Percentiles rank a stretch among this genome's conserved stretches.
phyloP scores from a whole-genome alignment of 2,113 vertebrate species.

The Amazona guildingii region DNA sequence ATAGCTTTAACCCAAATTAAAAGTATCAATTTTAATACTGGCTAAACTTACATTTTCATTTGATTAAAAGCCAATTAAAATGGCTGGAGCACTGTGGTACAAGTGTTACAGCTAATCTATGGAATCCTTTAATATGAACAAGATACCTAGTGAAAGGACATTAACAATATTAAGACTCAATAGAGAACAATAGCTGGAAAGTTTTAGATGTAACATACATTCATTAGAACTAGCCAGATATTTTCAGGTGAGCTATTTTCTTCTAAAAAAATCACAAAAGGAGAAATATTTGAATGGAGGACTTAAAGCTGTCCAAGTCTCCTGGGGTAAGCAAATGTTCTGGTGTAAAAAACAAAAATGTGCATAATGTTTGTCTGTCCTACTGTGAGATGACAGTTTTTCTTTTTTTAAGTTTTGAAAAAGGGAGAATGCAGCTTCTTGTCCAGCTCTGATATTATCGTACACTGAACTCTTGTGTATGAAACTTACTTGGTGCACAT shows the following conservation, averaged over 20 bases:
- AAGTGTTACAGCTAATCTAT: neutral
- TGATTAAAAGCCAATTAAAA: neutral
- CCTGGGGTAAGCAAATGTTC: neutral
- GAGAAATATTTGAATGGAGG: neutral
- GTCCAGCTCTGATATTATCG: neutral
- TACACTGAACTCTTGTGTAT: neutral
- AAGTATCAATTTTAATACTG: neutral
- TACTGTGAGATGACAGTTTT: neutral
- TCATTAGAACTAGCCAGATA: neutral
- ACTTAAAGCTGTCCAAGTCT: neutral
- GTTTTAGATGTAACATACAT: neutral
- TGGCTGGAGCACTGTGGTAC: neutral
- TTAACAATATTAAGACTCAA: neutral
- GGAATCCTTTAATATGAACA: neutral
- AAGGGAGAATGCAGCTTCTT: neutral
- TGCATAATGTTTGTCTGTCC: neutral
- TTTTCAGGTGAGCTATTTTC: neutral
- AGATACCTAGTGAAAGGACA: neutral
- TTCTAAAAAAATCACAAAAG: neutral
- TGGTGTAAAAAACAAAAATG: neutral
- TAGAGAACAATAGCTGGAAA: neutral
- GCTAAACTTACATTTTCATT: neutral
- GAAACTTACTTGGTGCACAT: neutral
- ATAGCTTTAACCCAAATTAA: neutral
- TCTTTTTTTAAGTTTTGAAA: neutral